phyloP scores from a whole-genome alignment of 2,888 invertebrate genomes.

The Alloscopus bannaensis region DNA sequence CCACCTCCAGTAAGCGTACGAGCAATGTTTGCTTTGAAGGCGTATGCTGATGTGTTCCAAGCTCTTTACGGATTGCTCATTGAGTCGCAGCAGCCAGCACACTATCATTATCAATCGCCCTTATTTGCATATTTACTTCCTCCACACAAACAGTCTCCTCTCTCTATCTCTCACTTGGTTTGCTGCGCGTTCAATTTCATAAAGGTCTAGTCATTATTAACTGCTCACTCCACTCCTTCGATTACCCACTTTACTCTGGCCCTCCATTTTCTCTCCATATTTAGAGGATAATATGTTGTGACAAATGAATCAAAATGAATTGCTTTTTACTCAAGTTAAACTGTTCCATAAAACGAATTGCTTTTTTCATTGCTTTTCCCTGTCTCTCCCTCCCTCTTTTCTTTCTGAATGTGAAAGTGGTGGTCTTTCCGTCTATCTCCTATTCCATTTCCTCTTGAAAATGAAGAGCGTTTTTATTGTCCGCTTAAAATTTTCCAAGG shows the following conservation, averaged over 20 bases:
- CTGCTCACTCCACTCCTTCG: conserved; percentile 53
- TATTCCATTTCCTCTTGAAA: not conserved
- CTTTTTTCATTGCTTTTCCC: conserved; percentile 60
- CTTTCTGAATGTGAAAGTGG: too few relatives aligned
- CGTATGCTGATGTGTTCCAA: conserved; percentile 1
- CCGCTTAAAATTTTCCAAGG: not conserved
- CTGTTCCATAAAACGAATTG: conserved; percentile 63
- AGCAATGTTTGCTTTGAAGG: conserved; percentile 55
- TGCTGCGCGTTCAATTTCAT: too few relatives aligned
- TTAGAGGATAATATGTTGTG: conserved; percentile 41
- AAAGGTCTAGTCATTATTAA: conserved; percentile 59
- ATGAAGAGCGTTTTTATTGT: not conserved
- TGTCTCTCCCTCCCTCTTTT: conserved; percentile 16
- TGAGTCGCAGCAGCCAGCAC: conserved; percentile 15
- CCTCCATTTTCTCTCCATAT: not conserved
- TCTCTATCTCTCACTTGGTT: conserved; percentile 10
- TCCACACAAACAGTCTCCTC: conserved; percentile 17
- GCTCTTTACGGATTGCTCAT: conserved; percentile 27
- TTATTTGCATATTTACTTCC: conserved; percentile 63
- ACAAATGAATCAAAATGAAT: conserved; percentile 64
- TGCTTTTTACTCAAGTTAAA: conserved; percentile 55
- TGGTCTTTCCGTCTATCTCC: conserved; percentile 14
- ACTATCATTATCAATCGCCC: conserved; percentile 58
- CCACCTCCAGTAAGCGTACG: not conserved
- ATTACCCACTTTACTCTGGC: not conserved